Percentiles rank a stretch among this genome's conserved stretches.
Evolutionary conservation across 2,113 vertebrate genomes (phyloP).

Genomic region (Phocoena sinus): DNA sequence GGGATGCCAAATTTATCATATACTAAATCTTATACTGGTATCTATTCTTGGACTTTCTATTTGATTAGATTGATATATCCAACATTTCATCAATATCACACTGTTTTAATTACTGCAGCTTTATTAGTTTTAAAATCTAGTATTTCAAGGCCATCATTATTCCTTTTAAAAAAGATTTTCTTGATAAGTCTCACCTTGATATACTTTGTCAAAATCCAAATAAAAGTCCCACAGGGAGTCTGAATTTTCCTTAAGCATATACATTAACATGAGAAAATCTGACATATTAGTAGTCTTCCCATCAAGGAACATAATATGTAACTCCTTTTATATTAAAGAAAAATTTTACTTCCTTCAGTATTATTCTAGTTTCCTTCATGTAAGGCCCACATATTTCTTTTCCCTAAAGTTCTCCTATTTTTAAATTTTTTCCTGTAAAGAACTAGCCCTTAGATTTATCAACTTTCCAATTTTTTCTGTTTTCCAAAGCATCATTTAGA

Average conservation of each 20-base stretch:
- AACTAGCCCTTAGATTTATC: not conserved
- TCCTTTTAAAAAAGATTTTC: not conserved
- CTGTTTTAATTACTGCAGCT: not conserved
- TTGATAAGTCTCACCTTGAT: not conserved
- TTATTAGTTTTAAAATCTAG: constrained; percentile 9
- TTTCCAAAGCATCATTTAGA: constrained; percentile 14
- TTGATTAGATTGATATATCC: not conserved
- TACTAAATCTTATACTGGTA: not conserved
- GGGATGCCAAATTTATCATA: not conserved
- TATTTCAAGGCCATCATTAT: not conserved
- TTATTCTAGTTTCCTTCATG: not conserved
- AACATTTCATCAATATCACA: not conserved
- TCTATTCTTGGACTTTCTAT: not conserved
- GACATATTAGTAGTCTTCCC: not conserved
- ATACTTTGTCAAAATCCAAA: not conserved
- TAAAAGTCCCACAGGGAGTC: not conserved
- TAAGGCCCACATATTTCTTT: not conserved
- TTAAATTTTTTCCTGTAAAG: not conserved
- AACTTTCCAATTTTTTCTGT: constrained; percentile 13
- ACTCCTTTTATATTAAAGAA: not conserved
- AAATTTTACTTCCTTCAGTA: not conserved
- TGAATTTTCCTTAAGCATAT: not conserved
- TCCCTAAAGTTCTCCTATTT: not conserved
- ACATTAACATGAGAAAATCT: not conserved
- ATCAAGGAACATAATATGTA: not conserved